Conservation (phyloP, 1,140 invertebrate species). For the Drosophila lowei region DNA sequence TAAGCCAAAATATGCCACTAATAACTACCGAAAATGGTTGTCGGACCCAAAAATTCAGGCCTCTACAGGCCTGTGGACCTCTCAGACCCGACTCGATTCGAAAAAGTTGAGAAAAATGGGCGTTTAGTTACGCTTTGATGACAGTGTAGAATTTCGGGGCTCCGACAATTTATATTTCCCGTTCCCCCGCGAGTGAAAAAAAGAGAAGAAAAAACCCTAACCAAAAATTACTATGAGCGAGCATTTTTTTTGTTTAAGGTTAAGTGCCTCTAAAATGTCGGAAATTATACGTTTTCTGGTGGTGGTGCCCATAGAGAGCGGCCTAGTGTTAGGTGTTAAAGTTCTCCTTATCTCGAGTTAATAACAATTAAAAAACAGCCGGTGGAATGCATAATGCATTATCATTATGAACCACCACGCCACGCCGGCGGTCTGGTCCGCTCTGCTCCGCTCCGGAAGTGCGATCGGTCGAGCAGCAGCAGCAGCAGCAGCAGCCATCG, state of each 20-base stretch:
- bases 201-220: conserved; percentile 23
- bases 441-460: conserved; percentile 56
- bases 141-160: conserved; percentile 72
- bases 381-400: conserved; percentile 73
- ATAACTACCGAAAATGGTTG: conserved; percentile 79
- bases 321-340: conserved; percentile 67
- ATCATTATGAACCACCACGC: conserved; percentile 45
- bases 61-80: too few relatives aligned
- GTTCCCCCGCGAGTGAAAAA: conserved; percentile 42
- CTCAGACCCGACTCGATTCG: conserved; percentile 16
- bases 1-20: conserved; percentile 82
- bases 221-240: conserved; percentile 37
- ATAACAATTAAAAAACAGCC: conserved; percentile 65
- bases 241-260: conserved; percentile 25
- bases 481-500: conserved; percentile 35
- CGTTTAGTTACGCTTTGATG: conserved; percentile 82
- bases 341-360: conserved; percentile 70
- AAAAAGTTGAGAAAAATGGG: conserved; percentile 79
- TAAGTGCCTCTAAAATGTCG: conserved; percentile 75
- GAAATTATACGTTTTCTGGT: conserved; percentile 63
- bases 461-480: conserved; percentile 49
- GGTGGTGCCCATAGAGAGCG: conserved; percentile 36
- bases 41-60: conserved; percentile 22
- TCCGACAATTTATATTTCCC: conserved; percentile 77
- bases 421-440: conserved; percentile 45